Evolutionary conservation across 2,888 invertebrate genomes (phyloP).

Genomic region (Limnephilus rhombicus): DNA sequence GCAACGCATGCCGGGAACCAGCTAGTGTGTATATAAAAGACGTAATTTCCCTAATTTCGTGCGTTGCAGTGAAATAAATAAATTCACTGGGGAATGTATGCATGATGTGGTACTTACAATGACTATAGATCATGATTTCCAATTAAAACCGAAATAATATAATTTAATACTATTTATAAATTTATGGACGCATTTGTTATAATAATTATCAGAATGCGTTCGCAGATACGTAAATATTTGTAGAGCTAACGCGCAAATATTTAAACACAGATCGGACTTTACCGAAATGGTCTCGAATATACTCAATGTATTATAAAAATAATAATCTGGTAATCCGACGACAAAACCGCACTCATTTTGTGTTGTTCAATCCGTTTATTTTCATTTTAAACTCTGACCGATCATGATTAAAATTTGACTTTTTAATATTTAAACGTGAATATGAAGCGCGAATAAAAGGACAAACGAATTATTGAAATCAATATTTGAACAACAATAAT

Average conservation of each 20-base stretch:
- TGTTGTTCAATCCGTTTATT: constrained; percentile 58
- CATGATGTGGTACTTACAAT: not conserved
- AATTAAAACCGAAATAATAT: not conserved
- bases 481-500: not conserved
- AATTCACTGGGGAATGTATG: not conserved
- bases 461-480: not conserved
- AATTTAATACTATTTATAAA: not conserved
- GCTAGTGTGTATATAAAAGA: too few relatives aligned
- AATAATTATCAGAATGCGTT: not conserved
- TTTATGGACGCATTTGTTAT: not conserved
- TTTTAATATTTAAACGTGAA: not conserved
- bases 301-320: constrained; percentile 23
- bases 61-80: not conserved
- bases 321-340: constrained; percentile 58
- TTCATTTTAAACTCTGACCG: constrained; percentile 17
- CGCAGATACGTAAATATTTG: not conserved
- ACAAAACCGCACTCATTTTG: constrained; percentile 31
- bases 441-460: not conserved
- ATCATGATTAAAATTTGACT: not conserved
- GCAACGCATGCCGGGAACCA: too few relatives aligned
- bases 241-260: not conserved
- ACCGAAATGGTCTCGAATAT: not conserved
- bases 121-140: not conserved
- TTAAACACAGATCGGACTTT: not conserved
- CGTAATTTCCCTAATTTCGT: not conserved